These are phyloP conservation scores for Perognathus longimembris DNA, from an alignment of 2,113 vertebrate genomes.

Conservation along the genomic window DNA sequence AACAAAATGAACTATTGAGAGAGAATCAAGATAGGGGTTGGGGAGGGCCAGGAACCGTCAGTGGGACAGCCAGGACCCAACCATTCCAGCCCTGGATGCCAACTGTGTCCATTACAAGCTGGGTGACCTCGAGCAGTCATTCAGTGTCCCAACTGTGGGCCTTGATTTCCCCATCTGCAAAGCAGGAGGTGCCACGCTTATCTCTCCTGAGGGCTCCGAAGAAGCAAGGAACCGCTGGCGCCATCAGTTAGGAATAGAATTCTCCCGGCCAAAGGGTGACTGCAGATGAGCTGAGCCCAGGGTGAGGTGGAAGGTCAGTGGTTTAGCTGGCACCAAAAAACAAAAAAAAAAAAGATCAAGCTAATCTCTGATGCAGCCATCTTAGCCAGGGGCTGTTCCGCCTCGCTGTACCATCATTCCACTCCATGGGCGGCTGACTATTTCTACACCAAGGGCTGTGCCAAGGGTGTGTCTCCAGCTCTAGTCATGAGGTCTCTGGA, in stretches of 20 bases:
- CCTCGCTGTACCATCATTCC: not conserved
- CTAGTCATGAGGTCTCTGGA: not conserved
- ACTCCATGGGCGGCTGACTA: not conserved
- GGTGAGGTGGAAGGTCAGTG: too few species aligned
- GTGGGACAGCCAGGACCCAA: not conserved
- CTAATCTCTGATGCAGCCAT: not conserved
- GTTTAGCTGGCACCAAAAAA: not conserved
- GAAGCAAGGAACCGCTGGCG: not conserved
- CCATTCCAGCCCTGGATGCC: not conserved
- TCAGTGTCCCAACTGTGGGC: not conserved
- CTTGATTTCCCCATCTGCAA: not conserved
- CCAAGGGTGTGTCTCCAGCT: slow-evolving; percentile 62
- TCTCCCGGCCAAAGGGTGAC: too few species aligned
- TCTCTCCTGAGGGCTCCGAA: not conserved
- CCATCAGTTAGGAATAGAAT: not conserved
- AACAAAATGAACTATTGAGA: not conserved
- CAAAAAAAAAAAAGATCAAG: too few species aligned
- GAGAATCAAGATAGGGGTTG: not conserved
- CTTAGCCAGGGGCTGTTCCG: not conserved
- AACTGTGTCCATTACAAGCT: not conserved
- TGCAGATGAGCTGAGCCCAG: not conserved
- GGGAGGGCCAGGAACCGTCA: not conserved
- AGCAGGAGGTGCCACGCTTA: not conserved
- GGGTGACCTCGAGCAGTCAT: not conserved
- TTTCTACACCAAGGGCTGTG: slow-evolving; percentile 38